phyloP scores from a whole-genome alignment of 1,140 invertebrate genomes.

The Condylostylus longicornis region DNA sequence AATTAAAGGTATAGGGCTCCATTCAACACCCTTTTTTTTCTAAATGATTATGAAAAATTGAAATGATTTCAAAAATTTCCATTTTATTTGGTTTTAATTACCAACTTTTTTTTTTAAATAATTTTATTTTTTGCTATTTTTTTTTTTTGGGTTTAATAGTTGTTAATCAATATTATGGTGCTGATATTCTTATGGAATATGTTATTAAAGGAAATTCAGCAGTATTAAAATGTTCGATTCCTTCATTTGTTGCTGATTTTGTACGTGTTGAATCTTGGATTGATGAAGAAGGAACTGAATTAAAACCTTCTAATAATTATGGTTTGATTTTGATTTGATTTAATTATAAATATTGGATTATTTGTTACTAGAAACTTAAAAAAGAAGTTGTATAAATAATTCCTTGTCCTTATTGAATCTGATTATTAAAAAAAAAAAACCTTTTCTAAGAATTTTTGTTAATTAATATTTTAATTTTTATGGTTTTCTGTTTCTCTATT shows the following conservation, averaged over 20 bases:
- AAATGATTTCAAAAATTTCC: background rate
- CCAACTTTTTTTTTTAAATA: background rate
- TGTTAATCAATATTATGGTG: slow-evolving; percentile 63
- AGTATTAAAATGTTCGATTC: slow-evolving; percentile 50
- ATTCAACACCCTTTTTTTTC: background rate
- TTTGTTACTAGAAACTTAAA: no score
- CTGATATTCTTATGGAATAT: slow-evolving; percentile 56
- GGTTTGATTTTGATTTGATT: slow-evolving; percentile 28
- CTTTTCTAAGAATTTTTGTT: no score
- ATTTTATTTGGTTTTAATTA: slow-evolving; percentile 1
- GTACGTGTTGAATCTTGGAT: slow-evolving; percentile 53
- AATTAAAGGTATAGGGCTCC: background rate
- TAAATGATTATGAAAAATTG: background rate
- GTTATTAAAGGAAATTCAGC: slow-evolving; percentile 52
- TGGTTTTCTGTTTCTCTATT: no score
- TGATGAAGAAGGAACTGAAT: slow-evolving; percentile 35
- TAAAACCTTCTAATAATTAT: slow-evolving; percentile 34
- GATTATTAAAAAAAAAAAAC: no score
- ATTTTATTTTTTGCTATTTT: slow-evolving; percentile 5
- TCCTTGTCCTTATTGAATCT: no score
- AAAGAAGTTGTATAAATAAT: no score
- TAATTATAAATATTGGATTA: no score
- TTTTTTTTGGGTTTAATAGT: no score
- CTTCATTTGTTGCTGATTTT: slow-evolving; percentile 51
- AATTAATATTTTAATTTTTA: no score